Evolutionary conservation across 2,888 invertebrate genomes (phyloP), one percentile per base, ranked within the genome.

Genomic region (Criorhina ranunculi): DNA sequence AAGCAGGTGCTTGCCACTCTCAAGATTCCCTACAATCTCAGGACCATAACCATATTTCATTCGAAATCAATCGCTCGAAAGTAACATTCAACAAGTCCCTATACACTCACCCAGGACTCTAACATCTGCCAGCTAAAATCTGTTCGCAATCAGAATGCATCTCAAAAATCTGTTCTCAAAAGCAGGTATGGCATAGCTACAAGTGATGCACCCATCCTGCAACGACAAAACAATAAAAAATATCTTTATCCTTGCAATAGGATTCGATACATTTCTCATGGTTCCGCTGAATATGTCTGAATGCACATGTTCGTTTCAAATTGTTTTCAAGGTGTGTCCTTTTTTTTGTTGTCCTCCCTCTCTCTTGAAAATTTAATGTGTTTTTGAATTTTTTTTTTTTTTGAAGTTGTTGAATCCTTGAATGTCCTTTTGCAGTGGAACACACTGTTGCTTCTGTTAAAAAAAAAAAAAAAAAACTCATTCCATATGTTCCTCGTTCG

Each of bases 231-330:
- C 33, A 59, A 35, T 44, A 49, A 51, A 53, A 31, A 64, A n/a
- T 73, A 46, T 62, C 44, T 75, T 53, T 75, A 53, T 53, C 35
- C 59, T 33, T 75, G 44, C 42, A 59, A 6, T 35, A 40, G 49
- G 19, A 76, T 53, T 82, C 31, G 51, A 82, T 72, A 64, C 66
- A 82, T 72, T 82, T 77, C 77, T 70, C 70, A 42, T 64, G 82
- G 51, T 7, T 33, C 37, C 46, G 72, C 66, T 77, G 64, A 72
- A 70, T 69, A 15, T 55, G 44, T 33, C 29, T 11, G 37, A 75
- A 76, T 75, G 80, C 80, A 80, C 80, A 80, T 80, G 80, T 80
- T 80, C 80, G 80, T 62, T 80, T 80, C 75, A 62, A 80, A 76
- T 80, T 67, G 69, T 69, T 46, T 55, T 80, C 80, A 80, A 80